Base-by-base conservation (phyloP, 2,888 invertebrate species). In the Oligia fasciuncula region DNA sequence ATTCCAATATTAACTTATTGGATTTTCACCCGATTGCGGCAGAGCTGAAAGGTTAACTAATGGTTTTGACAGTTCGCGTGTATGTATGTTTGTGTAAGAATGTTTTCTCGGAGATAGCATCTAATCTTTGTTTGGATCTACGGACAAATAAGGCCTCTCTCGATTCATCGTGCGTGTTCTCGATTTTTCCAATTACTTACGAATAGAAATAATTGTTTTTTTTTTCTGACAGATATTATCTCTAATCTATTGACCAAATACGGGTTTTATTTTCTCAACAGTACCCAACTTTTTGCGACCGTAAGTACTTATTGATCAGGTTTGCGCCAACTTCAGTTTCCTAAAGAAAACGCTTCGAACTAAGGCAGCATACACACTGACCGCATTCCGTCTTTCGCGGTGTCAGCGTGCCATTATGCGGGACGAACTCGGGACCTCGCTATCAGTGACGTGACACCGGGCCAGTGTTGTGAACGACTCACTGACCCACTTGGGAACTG, bases 401-500 rank as follows among this genome's bases (percentile, higher is more conserved):
- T 91, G 91, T 90, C 90, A 89, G 88, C 82, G 78, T 81, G 88
- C 90, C 85, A 93, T 93, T 93, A 91, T 93, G 89, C 88, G 90
- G 81, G 90, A 86, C 90, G 92, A 91, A 92, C 91, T 92, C 88
- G 89, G 88, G 91, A 90, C 90, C 90, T 87, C 76, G 77, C 90
- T 93, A 94, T 94, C 94, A 90, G 93, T 91, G 93, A 92, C 94
- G 86, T 90, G 94, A 93, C 93, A 93, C 91, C 92, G 78, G 76
- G 88, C 89, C 89, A 88, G 92, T 91, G 93, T 91, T 91, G 92
- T 91, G 91, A 87, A 84, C 91, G 93, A 93, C 95, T 93, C 92
- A 93, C 84, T 95, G 94, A 94, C 96, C 96, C 91, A 95, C 91
- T 95, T 95, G 92, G 85, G 73, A 88, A 87, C 85, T 81, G 91